Conservation (phyloP, 1,140 invertebrate species). For the Samia ricini region DNA sequence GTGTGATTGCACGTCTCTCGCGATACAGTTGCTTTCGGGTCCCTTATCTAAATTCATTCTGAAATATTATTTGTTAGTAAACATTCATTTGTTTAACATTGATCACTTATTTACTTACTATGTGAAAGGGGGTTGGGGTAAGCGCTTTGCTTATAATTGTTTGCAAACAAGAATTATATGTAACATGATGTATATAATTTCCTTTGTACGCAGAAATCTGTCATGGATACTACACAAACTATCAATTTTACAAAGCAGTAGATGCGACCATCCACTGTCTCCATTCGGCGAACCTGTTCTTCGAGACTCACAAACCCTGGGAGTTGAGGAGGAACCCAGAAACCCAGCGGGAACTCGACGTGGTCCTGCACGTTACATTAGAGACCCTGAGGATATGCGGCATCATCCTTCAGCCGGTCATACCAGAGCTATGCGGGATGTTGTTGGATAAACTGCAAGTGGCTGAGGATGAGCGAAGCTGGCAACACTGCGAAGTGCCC, state of each 20-base stretch:
- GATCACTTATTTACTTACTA: too few species aligned
- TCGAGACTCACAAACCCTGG: constrained; percentile 94
- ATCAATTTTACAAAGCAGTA: constrained; percentile 91
- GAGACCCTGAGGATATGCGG: constrained; percentile 89
- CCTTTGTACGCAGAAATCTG: constrained; percentile 74
- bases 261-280: constrained; percentile 87
- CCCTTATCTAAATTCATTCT: too few species aligned
- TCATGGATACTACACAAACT: constrained; percentile 83
- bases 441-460: constrained; percentile 85
- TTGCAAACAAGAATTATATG: too few species aligned
- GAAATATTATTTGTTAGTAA: too few species aligned
- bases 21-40: too few species aligned
- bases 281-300: constrained; percentile 90
- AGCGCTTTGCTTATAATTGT: not conserved
- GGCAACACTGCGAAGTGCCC: constrained; percentile 49
- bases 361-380: constrained; percentile 88
- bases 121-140: not conserved
- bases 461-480: constrained; percentile 40
- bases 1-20: too few species aligned
- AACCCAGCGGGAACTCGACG: constrained; percentile 79
- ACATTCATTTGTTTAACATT: too few species aligned
- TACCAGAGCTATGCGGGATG: constrained; percentile 84
- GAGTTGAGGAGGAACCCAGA: constrained; percentile 79
- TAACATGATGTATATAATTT: not conserved
- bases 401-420: constrained; percentile 90